Base-by-base conservation (phyloP, 2,113 vertebrate genomes). In the Elephas maximus region DNA sequence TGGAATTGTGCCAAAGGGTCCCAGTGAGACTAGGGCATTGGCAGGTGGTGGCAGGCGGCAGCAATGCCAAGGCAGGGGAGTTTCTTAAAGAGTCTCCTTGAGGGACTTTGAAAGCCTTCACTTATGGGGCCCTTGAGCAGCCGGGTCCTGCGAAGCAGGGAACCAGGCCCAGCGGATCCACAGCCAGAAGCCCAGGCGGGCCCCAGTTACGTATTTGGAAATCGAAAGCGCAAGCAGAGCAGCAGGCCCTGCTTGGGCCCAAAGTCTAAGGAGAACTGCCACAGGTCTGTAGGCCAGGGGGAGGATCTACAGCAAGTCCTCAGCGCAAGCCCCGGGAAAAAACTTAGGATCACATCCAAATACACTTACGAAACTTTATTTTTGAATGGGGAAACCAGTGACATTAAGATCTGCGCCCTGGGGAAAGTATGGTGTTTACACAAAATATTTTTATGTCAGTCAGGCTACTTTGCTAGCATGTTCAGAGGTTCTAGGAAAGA, bases 291-390 rank as follows among this genome's bases (percentile, higher is more conserved):
- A 37, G 28, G 18, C 20, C 62, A 57, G 15, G 44, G 20, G 57
- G 21, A 83, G 2, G 24, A 33, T 63, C 51, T 17, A 78, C 28
- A 45, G 23, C 0, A 78, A 41, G 10, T 30, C 7, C 1, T 18
- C 79, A 17, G 30, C 28, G 24, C 11, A 18, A 67, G n/a, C 33
- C 28, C 11, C 1, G 24, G 57, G 53, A 81, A 92, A 53, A 95
- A 44, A 80, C 1, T 44, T 41, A 97, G 67, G 37, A 51, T 94
- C 12, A 4, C 33, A 53, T 89, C 92, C 15, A 63, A 80, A 4
- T 30, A 30, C 80, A 57, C 92, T 76, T 97, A 95, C 41, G 24
- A 85, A 89, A 80, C 37, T 85, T 95, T 95, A 30, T 95, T 97
- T 94, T n/a, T 95, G 57, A 69, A 60, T 1, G 92, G 84, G 8